These are phyloP conservation scores for Ischnus inquisitorius DNA, from an alignment of 2,888 invertebrate species.

Conservation along the genomic window DNA sequence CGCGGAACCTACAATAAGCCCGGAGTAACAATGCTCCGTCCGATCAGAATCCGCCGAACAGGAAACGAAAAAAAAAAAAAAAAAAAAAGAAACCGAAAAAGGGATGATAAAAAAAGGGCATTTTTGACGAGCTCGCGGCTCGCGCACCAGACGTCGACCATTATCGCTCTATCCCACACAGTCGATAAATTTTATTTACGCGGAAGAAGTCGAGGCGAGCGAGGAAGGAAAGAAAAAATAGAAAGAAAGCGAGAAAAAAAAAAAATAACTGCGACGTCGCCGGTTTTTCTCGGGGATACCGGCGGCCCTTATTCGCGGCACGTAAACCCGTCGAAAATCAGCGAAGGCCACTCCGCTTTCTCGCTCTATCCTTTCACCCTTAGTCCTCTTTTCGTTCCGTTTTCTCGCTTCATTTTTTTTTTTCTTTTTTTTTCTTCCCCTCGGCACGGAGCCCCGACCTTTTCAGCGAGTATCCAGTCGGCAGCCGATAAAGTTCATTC, in stretches of 20 bases:
- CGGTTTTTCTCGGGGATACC: slow-evolving; percentile 28
- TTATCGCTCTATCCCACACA: slow-evolving; percentile 42
- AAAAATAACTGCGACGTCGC: slow-evolving; percentile 26
- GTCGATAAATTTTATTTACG: slow-evolving; percentile 67
- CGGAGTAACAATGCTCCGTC: too few species aligned
- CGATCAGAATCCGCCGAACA: neutral
- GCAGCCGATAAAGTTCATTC: slow-evolving; percentile 29
- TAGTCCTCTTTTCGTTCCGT: neutral
- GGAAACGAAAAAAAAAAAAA: neutral
- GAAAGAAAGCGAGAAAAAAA: slow-evolving; percentile 34
- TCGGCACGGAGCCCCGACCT: neutral
- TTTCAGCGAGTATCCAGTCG: slow-evolving; percentile 41
- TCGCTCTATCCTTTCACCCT: slow-evolving; percentile 8
- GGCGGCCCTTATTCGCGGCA: slow-evolving; percentile 68
- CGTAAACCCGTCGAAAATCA: slow-evolving; percentile 70
- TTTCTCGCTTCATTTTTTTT: neutral
- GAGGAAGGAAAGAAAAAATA: slow-evolving; percentile 17
- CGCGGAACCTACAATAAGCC: too few species aligned
- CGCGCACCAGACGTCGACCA: slow-evolving; percentile 20
- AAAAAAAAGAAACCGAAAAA: neutral
- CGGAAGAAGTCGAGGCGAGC: slow-evolving; percentile 35
- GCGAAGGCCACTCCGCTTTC: slow-evolving; percentile 57
- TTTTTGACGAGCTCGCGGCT: slow-evolving; percentile 9
- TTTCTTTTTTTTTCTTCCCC: neutral
- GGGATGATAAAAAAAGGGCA: neutral